Base-by-base conservation (phyloP, 2,113 vertebrate species). In the Neopipo cinnamomea region DNA sequence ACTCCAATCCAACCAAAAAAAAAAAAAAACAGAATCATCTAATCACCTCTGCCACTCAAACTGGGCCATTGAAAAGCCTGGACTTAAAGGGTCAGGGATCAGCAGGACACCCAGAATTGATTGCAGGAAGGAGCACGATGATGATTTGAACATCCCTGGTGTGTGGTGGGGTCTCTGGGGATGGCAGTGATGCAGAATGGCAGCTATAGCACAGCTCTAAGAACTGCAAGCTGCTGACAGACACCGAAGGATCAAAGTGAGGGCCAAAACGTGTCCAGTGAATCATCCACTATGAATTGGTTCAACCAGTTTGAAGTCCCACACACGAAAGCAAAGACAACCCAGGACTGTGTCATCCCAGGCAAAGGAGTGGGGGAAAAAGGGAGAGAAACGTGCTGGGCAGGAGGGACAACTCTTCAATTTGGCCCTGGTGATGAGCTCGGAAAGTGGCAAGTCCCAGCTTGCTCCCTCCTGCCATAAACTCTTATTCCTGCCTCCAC, bases 181-280 rank as follows among this genome's bases (percentile, higher is more conserved):
- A 39, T 0, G 0, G 58, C 37, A 25, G 88, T 0, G 0, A 14
- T 5, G 19, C 62, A 12, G n/a, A 22, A n/a, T 0, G 0, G 25
- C 68, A 71, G 47, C 30, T 6, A 44, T 28, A 49, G 39, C 73
- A 35, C 2, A 0, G 7, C 58, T 5, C 12, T 10, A 17, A 67
- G 42, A 33, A 8, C 0, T 14, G 66, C 46, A 4, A 25, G 35
- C 49, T 35, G 66, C 71, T 11, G 35, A 65, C 66, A 82, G 88
- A 52, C 3, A 2, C 35, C 15, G 61, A 0, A 0, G 53, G 21
- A 86, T 31, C 35, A 42, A 30, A 63, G 65, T 4, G 3, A 74
- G 68, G 73, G 42, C 67, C 3, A 2, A 39, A 86, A 77, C 0
- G 2, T 11, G 2, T 6, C 83, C 73, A 21, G 71, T 93, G 94